phyloP scores from a whole-genome alignment of 2,888 invertebrate species.

The Vannuccia rotundouncinata region DNA sequence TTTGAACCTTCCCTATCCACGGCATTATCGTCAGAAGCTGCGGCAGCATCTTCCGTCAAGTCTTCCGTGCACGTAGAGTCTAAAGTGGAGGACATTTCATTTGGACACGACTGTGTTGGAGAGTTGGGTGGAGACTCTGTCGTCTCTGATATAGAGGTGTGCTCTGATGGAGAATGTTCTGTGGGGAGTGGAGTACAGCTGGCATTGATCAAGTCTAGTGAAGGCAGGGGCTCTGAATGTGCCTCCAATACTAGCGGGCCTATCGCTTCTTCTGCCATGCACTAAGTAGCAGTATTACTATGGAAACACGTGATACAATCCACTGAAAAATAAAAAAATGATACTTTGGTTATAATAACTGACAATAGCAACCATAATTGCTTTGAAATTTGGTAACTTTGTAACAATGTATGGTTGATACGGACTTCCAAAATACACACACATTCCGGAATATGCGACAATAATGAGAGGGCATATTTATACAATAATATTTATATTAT shows the following conservation, averaged over 20 bases:
- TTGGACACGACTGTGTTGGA: background rate
- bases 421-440: no score
- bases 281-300: background rate
- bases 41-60: background rate
- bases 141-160: background rate
- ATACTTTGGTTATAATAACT: no score
- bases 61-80: background rate
- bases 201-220: background rate
- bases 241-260: background rate
- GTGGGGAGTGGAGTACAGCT: background rate
- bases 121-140: background rate
- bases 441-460: no score
- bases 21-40: no score
- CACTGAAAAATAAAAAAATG: background rate
- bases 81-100: background rate
- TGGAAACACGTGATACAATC: background rate
- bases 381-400: no score
- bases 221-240: background rate
- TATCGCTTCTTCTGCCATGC: background rate
- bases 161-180: background rate
- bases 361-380: no score
- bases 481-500: no score
- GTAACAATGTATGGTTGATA: no score
- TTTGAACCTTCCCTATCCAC: background rate
- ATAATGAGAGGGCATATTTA: no score